Conservation (phyloP, 2,797 vertebrate genomes). For the Selene dorsalis region DNA sequence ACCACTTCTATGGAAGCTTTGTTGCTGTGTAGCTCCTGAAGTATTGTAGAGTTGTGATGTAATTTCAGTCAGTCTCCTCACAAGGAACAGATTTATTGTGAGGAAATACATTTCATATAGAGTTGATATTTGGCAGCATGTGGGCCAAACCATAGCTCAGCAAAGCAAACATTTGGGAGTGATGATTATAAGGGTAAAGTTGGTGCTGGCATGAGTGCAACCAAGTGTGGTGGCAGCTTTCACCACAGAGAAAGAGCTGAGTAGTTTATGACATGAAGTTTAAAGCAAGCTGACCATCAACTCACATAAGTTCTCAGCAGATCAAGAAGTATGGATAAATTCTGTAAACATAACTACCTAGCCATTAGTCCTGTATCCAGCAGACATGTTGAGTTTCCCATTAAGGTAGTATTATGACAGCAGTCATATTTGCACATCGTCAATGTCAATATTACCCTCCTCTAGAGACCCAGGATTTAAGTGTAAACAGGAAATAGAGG, state of each 20-base stretch:
- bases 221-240: not conserved
- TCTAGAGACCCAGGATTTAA: not conserved
- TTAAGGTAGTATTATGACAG: not conserved
- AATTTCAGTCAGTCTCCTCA: not conserved
- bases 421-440: not conserved
- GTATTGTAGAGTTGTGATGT: not conserved
- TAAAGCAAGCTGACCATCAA: not conserved
- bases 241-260: not conserved
- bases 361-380: too few relatives aligned
- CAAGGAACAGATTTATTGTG: not conserved
- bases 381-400: not conserved
- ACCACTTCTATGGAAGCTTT: not conserved
- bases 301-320: not conserved
- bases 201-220: not conserved
- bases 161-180: constrained; percentile 3
- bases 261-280: not conserved
- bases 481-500: not conserved
- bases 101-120: not conserved
- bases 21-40: not conserved
- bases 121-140: not conserved
- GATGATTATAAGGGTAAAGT: not conserved
- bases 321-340: not conserved
- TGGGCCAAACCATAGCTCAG: not conserved
- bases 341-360: not conserved
- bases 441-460: not conserved